Evolutionary conservation across 2,888 invertebrate genomes (phyloP).

Genomic region (Chrysolina haemoptera): DNA sequence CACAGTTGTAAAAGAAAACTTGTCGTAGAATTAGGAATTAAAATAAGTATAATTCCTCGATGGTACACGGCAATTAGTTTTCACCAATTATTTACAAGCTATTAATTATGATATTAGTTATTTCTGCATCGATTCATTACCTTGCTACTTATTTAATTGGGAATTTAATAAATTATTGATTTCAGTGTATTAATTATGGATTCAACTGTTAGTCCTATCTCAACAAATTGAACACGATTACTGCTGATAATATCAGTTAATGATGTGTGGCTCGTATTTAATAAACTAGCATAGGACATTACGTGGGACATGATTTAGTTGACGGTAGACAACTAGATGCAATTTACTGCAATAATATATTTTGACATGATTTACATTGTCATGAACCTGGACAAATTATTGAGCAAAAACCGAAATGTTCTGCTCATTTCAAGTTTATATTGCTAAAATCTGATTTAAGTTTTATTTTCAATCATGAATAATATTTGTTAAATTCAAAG

Average conservation of each 20-base stretch:
- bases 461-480: too few species aligned
- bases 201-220: slow-evolving; percentile 29
- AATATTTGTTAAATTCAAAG: too few species aligned
- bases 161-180: slow-evolving; percentile 43
- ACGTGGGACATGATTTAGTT: neutral
- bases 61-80: slow-evolving; percentile 38
- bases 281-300: neutral
- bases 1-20: slow-evolving; percentile 31
- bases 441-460: too few species aligned
- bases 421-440: too few species aligned
- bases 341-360: neutral
- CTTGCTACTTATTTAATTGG: slow-evolving; percentile 38
- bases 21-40: slow-evolving; percentile 31
- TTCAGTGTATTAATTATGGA: slow-evolving; percentile 37
- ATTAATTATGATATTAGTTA: slow-evolving; percentile 42
- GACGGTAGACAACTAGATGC: neutral
- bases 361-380: neutral
- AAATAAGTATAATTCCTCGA: slow-evolving; percentile 39
- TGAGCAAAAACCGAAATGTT: too few species aligned
- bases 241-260: slow-evolving; percentile 19
- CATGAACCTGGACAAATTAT: too few species aligned
- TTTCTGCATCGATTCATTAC: slow-evolving; percentile 33
- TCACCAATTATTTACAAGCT: slow-evolving; percentile 43
- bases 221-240: slow-evolving; percentile 38
- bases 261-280: slow-evolving; percentile 6